Evolutionary conservation across 2,113 vertebrate species (phyloP), one percentile per base, ranked within the genome.

Genomic region (Garra rufa): DNA sequence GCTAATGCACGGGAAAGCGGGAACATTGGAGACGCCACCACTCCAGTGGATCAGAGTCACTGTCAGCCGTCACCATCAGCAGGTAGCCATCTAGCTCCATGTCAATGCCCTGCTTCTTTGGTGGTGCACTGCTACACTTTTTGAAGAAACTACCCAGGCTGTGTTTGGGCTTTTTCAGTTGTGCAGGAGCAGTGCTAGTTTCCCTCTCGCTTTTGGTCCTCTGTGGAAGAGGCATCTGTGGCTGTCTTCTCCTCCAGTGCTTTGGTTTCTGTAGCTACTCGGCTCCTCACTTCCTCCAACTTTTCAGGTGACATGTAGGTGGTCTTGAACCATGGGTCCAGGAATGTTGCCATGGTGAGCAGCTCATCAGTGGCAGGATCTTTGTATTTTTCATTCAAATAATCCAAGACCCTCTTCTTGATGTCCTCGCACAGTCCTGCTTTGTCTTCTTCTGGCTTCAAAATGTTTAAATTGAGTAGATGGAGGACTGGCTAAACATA

Each of bases 281-380:
- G 6, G n/a, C n/a, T n/a, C 61, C 28, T 65, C n/a, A 65, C 28
- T 30, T 65, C 61, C 61, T 65, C 61, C 61, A 88, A 34, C 28
- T 50, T 83, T 24, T 86, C 84, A 83, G 76, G 77, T 61, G 67
- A 76, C 55, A 86, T 80, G 76, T 84, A 81, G 43, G 65, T 83
- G 59, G 67, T 69, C 74, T 28, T 77, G 79, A 87, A 85, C 46
- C 73, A 57, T 85, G 86, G 74, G 82, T 87, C 86, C 78, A 78
- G 46, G 75, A 87, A 50, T 38, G 81, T 83, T 14, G 85, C 81
- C 6, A 87, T 87, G 55, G 84, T 77, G 48, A 85, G 85, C 44
- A 85, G 34, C 59, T 82, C 79, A 70, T 57, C 5, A 5, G 34
- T 38, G 34, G 34, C 65, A n/a, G 74, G 46, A 17, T 83, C 85